Evolutionary conservation across 2,113 vertebrate genomes (phyloP).

Genomic region (Lampris megalopsis): DNA sequence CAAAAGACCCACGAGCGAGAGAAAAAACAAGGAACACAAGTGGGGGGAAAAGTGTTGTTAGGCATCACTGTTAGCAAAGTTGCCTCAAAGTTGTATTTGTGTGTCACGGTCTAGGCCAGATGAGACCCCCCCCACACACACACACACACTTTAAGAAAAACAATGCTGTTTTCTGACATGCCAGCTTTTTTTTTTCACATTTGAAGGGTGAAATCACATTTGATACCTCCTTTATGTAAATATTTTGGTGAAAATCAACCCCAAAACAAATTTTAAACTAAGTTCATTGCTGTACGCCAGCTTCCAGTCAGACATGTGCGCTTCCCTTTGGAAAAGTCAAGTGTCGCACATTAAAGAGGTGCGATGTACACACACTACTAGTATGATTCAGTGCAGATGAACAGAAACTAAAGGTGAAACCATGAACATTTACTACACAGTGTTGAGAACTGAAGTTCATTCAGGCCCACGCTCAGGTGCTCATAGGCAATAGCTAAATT

Average conservation of each 20-base stretch:
- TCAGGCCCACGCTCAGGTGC: not conserved
- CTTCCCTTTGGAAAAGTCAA: not conserved
- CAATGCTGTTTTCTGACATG: conserved; percentile 1
- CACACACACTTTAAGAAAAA: not conserved
- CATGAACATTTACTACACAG: not conserved
- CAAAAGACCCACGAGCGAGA: not conserved
- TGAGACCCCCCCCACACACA: not conserved
- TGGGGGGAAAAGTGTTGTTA: not conserved
- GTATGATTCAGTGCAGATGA: too few relatives aligned
- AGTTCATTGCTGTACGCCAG: not conserved
- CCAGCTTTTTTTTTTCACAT: conserved; percentile 1
- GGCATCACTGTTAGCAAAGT: conserved; percentile 20
- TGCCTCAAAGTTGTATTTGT: conserved; percentile 19
- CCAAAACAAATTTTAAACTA: not conserved
- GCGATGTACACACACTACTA: not conserved
- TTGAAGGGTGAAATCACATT: not conserved
- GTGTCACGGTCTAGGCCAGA: not conserved
- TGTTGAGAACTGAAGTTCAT: conserved; percentile 1
- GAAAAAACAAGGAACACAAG: not conserved
- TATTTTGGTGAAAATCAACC: too few relatives aligned
- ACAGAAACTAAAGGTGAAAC: too few relatives aligned
- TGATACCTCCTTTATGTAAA: not conserved
- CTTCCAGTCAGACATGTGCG: not conserved
- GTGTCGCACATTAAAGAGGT: not conserved
- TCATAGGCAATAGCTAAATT: not conserved